These are phyloP conservation scores for Acanthisitta chloris DNA, from an alignment of 2,113 vertebrate genomes.

Conservation along the genomic window DNA sequence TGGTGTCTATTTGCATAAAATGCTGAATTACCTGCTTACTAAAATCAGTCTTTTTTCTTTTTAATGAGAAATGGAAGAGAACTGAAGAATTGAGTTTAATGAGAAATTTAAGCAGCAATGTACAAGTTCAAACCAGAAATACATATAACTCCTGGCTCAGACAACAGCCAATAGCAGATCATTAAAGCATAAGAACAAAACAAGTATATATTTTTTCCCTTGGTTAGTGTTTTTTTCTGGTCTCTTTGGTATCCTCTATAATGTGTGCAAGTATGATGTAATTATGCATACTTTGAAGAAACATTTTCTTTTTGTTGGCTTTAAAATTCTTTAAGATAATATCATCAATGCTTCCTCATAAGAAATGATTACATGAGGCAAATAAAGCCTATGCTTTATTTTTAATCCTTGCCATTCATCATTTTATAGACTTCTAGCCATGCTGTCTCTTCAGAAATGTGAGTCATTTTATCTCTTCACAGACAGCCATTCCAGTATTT, in stretches of 20 bases:
- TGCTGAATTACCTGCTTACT: constrained; percentile 55
- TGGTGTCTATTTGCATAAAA: constrained; percentile 72
- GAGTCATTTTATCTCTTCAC: not conserved
- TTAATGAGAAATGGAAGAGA: not conserved
- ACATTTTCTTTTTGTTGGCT: not conserved
- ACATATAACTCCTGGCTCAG: not conserved
- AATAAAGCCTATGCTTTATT: not conserved
- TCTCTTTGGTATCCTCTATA: not conserved
- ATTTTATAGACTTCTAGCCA: not conserved
- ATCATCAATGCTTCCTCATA: not conserved
- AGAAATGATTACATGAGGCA: not conserved
- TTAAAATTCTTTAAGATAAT: not conserved
- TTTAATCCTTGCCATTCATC: not conserved
- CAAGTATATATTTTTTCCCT: not conserved
- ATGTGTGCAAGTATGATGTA: not conserved
- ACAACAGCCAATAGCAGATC: not conserved
- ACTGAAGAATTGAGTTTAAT: constrained; percentile 14
- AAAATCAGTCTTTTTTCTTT: not conserved
- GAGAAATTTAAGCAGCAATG: not conserved
- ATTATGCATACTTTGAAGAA: not conserved
- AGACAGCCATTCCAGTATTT: not conserved
- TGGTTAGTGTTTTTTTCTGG: not conserved
- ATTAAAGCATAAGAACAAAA: not conserved
- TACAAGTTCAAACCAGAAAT: not conserved
- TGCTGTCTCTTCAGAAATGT: not conserved